Conservation (phyloP, 37 sponge, comb jelly and placozoan genomes). For the Eunapius fragilis region DNA sequence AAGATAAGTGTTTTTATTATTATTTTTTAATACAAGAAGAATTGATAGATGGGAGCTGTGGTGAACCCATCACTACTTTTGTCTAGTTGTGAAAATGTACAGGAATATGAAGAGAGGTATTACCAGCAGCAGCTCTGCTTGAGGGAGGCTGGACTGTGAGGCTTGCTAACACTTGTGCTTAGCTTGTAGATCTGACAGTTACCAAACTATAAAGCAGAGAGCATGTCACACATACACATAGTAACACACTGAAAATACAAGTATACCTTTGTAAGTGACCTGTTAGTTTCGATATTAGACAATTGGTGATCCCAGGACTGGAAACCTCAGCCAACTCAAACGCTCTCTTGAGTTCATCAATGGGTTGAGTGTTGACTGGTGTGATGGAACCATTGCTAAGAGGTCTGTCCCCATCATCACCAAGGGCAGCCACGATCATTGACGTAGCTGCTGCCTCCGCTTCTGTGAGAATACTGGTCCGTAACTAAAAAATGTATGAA, state of each 20-base stretch:
- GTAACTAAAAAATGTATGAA: neutral
- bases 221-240: neutral
- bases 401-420: neutral
- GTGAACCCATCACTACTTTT: neutral
- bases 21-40: neutral
- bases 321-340: constrained; percentile 85
- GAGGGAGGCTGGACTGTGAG: constrained; percentile 1
- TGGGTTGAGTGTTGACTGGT: constrained; percentile 27
- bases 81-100: neutral
- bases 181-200: neutral
- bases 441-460: neutral
- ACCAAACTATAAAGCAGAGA: neutral
- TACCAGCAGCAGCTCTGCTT: constrained; percentile 5
- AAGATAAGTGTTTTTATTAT: neutral
- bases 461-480: neutral
- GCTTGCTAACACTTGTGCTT: neutral
- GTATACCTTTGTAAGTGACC: constrained; percentile 34
- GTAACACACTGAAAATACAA: neutral
- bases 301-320: constrained; percentile 81
- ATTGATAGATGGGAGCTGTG: neutral
- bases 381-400: constrained; percentile 9
- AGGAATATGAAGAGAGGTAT: neutral
- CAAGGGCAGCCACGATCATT: neutral
- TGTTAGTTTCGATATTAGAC: constrained; percentile 24
- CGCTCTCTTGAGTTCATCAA: constrained; percentile 80